Conservation (phyloP, 2,797 vertebrate species). For the Discoglossus pictus region DNA sequence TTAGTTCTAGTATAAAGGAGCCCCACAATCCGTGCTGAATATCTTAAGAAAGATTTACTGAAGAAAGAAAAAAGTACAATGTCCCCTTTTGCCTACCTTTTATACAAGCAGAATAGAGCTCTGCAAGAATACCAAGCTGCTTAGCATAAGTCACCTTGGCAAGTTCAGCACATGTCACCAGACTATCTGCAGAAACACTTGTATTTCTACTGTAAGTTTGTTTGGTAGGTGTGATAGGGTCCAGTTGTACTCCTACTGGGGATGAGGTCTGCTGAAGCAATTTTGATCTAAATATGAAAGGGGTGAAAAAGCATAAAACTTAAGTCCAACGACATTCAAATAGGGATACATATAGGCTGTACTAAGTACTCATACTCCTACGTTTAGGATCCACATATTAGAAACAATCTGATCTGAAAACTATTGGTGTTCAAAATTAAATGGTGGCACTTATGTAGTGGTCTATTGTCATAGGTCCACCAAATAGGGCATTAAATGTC, state of each 20-base stretch:
- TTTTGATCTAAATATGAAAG: constrained; percentile 89
- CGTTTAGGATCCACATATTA: too few species aligned
- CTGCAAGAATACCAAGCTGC: constrained; percentile 82
- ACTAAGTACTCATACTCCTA: too few species aligned
- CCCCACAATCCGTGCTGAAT: too few species aligned
- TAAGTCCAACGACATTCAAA: too few species aligned
- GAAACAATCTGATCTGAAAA: too few species aligned
- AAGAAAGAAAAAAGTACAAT: constrained; percentile 42
- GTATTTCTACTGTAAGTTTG: constrained; percentile 62
- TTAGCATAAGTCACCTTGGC: constrained; percentile 79
- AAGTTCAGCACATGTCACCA: constrained; percentile 74
- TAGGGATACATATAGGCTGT: too few species aligned
- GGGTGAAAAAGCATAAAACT: too few species aligned
- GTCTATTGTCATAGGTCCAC: too few species aligned
- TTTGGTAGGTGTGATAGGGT: constrained; percentile 77
- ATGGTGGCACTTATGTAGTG: too few species aligned
- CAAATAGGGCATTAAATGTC: too few species aligned
- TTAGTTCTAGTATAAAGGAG: too few species aligned
- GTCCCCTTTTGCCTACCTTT: constrained; percentile 78
- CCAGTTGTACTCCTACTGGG: constrained; percentile 62
- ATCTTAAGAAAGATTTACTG: not conserved
- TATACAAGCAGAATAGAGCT: constrained; percentile 89
- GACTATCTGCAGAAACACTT: constrained; percentile 73
- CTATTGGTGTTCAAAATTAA: too few species aligned
- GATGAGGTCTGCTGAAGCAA: constrained; percentile 77